phyloP scores from a whole-genome alignment of 2,888 invertebrate species.

The Epinotia demarniana region DNA sequence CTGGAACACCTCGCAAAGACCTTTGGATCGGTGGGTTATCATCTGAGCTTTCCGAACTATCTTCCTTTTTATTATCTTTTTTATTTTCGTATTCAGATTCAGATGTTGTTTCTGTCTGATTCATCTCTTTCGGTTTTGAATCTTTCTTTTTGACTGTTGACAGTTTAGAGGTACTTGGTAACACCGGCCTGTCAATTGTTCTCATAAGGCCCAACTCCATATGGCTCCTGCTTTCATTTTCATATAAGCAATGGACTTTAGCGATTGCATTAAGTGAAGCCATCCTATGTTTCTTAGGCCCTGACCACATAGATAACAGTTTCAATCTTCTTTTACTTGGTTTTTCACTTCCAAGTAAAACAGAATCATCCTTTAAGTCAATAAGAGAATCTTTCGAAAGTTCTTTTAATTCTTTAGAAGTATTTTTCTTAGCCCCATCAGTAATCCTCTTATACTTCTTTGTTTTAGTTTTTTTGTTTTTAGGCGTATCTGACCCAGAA shows the following conservation, averaged over 20 bases:
- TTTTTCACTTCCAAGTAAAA: conserved; percentile 70
- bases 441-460: conserved; percentile 77
- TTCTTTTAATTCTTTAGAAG: conserved; percentile 77
- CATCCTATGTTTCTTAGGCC: conserved; percentile 93
- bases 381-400: conserved; percentile 77
- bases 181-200: conserved; percentile 74
- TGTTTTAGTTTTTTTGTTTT: conserved; percentile 71
- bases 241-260: conserved; percentile 95
- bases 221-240: conserved; percentile 92
- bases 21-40: conserved; percentile 82
- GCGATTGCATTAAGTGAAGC: conserved; percentile 95
- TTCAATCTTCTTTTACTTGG: conserved; percentile 83
- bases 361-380: conserved; percentile 74
- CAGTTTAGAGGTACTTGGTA: conserved; percentile 82
- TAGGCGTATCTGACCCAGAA: conserved; percentile 71
- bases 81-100: conserved; percentile 80
- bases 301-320: conserved; percentile 88
- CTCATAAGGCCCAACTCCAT: conserved; percentile 85
- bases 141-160: conserved; percentile 75
- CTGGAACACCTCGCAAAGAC: conserved; percentile 89
- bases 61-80: conserved; percentile 69
- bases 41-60: conserved; percentile 81
- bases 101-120: conserved; percentile 77
- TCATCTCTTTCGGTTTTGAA: conserved; percentile 70
- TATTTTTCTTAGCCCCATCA: conserved; percentile 69